Percentiles rank a stretch among this genome's conserved stretches.
These are phyloP conservation scores for Pandemis cinnamomeana DNA, from an alignment of 2,888 invertebrate genomes.

Conservation along the genomic window DNA sequence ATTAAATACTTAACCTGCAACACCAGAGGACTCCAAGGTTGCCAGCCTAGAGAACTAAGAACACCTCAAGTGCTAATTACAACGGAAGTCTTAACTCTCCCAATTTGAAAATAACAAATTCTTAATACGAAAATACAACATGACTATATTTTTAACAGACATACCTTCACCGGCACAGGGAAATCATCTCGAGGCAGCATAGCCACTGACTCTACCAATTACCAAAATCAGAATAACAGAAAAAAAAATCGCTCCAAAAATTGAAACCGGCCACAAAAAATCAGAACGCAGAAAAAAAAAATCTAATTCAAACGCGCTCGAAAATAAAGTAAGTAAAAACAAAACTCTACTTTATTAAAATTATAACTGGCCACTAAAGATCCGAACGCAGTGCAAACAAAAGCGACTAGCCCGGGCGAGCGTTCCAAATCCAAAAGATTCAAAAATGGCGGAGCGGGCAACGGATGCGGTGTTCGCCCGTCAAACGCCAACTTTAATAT, in stretches of 20 bases:
- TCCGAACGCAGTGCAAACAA: no score
- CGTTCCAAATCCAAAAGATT: not conserved
- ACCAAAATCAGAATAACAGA: no score
- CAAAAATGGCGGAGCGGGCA: not conserved
- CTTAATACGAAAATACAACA: not conserved
- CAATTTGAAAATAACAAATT: no score
- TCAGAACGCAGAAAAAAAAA: not conserved
- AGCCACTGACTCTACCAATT: not conserved
- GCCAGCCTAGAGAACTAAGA: no score
- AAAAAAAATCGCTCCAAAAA: not conserved
- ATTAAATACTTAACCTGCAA: no score
- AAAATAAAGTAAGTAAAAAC: no score
- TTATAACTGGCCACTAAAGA: no score
- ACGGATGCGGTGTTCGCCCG: not conserved
- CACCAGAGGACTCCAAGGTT: no score
- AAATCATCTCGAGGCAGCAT: not conserved
- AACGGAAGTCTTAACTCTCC: no score
- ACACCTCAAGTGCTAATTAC: no score
- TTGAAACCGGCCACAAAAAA: not conserved
- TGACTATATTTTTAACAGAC: not conserved
- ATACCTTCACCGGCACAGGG: not conserved
- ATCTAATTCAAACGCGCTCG: not conserved
- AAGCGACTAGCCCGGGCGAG: no score
- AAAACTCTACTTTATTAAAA: no score
- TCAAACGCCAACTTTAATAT: not conserved